phyloP scores from a whole-genome alignment of 2,797 vertebrate species.

The Amniataba percoides region DNA sequence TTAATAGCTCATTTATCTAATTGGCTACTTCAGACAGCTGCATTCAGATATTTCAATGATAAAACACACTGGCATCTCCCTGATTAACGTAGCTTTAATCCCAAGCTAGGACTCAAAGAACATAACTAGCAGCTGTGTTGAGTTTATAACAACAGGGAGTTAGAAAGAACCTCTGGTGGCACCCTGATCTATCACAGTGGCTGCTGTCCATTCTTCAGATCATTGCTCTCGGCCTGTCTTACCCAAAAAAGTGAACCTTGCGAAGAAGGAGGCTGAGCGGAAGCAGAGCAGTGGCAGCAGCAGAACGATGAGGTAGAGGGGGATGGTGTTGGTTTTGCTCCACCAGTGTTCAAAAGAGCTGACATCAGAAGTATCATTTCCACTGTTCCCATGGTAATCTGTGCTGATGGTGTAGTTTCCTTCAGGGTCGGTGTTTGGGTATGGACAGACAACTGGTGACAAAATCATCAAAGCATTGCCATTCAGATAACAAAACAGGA shows the following conservation, averaged over 20 bases:
- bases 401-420: conserved; percentile 45
- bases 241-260: conserved; percentile 97
- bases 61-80: neutral
- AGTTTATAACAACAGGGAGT: neutral
- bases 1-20: neutral
- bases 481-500: neutral
- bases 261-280: conserved; percentile 97
- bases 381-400: conserved; percentile 43
- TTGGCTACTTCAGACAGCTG: neutral
- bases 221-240: conserved; percentile 33
- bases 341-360: conserved; percentile 86
- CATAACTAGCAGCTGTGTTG: neutral
- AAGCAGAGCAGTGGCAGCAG: conserved; percentile 95
- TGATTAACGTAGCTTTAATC: neutral
- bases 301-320: conserved; percentile 90
- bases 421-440: conserved; percentile 65
- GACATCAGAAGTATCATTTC: conserved; percentile 57
- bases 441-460: conserved; percentile 91
- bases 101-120: neutral
- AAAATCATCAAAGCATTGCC: conserved; percentile 20
- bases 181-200: neutral
- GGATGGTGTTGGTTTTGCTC: conserved; percentile 93
- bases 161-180: neutral
- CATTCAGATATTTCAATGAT: neutral
- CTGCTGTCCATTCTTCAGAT: neutral